Evolutionary conservation across 2,113 vertebrate species (phyloP).

Genomic region (Equus quagga): DNA sequence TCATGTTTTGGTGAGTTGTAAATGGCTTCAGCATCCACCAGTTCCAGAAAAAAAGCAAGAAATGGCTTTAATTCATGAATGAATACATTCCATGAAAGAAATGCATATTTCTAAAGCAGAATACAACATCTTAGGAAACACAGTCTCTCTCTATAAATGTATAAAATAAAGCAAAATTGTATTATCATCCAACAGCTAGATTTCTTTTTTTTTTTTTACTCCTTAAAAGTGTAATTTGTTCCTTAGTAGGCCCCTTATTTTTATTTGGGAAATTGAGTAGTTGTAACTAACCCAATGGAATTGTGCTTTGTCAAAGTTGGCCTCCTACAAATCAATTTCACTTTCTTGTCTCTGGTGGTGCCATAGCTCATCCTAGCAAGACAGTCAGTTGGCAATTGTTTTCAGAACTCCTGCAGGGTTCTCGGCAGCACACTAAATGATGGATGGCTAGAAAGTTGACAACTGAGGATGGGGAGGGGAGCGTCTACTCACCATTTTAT

Average conservation of each 20-base stretch:
- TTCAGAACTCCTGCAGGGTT: constrained; percentile 62
- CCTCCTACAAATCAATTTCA: constrained; percentile 66
- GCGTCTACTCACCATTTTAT: constrained; percentile 14
- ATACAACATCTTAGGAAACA: constrained; percentile 5
- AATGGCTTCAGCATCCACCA: constrained; percentile 55
- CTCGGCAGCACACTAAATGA: constrained; percentile 66
- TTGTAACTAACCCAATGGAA: constrained; percentile 62
- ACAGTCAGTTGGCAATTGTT: constrained; percentile 56
- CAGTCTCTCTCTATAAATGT: background rate
- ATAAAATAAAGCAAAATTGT: constrained; percentile 55
- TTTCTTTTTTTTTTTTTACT: background rate
- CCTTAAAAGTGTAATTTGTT: constrained; percentile 36
- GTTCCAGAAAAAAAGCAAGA: constrained; percentile 47
- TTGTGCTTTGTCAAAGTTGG: constrained; percentile 62
- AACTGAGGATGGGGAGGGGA: background rate
- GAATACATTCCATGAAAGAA: constrained; percentile 55
- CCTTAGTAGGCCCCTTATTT: constrained; percentile 47
- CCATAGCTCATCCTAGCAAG: constrained; percentile 64
- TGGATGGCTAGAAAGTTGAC: constrained; percentile 41
- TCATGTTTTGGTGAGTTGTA: constrained; percentile 70
- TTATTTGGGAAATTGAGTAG: constrained; percentile 64
- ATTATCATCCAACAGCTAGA: background rate
- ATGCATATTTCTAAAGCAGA: constrained; percentile 40
- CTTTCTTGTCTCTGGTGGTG: constrained; percentile 57
- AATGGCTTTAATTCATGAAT: constrained; percentile 62